These are phyloP conservation scores for Glaucidium brasilianum DNA, from an alignment of 2,113 vertebrate genomes.

Conservation along the genomic window DNA sequence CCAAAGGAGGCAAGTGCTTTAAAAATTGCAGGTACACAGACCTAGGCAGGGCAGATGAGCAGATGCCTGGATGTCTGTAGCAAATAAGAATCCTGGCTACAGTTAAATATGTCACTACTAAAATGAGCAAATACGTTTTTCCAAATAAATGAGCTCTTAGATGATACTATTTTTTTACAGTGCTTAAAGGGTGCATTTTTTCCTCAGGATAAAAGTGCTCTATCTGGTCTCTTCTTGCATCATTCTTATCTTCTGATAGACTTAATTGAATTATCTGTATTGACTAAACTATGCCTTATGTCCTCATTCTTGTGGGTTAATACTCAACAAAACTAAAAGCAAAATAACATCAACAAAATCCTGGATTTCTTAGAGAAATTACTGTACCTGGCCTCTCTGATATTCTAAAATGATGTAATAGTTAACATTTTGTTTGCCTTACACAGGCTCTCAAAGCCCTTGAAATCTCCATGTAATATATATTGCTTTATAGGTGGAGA, in stretches of 20 bases:
- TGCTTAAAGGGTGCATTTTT: neutral
- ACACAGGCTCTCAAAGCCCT: neutral
- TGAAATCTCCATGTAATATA: neutral
- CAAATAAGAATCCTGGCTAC: neutral
- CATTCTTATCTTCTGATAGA: neutral
- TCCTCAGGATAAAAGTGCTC: neutral
- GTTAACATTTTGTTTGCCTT: neutral
- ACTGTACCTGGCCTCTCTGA: neutral
- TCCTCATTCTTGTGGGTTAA: neutral
- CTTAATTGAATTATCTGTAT: neutral
- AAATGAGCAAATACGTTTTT: neutral
- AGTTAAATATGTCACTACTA: neutral
- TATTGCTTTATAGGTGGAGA: constrained; percentile 2
- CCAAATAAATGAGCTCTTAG: neutral
- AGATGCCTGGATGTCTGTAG: neutral
- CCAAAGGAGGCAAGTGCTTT: neutral
- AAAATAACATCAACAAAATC: neutral
- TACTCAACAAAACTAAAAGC: neutral
- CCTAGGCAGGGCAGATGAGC: neutral
- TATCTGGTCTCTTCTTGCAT: neutral
- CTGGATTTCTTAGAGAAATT: neutral
- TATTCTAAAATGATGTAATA: neutral
- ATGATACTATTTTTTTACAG: neutral
- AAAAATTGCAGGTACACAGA: neutral
- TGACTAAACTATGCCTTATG: neutral